Evolutionary conservation across 1,140 invertebrate genomes (phyloP), one percentile per base, ranked within the genome.

Genomic region (Conus ventricosus): DNA sequence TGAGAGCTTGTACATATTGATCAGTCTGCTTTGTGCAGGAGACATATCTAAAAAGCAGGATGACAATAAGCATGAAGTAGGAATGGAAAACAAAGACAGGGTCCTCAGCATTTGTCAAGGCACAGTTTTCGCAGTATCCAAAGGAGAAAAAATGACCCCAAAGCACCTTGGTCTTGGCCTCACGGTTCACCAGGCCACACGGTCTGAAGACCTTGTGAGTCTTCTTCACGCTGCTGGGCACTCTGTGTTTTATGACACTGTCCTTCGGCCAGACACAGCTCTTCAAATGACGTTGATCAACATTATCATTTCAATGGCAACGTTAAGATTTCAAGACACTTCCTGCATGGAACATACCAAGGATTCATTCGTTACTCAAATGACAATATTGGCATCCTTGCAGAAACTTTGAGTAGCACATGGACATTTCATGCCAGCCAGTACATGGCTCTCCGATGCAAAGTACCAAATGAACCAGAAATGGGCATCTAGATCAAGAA

Each of bases 351-450:
- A 78, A 78, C 76, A 78, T 5, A 11, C n/a, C 25, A 78, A 39
- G 3, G 71, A 25, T 76, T n/a, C 25, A 17, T 39, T 27, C 25
- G 25, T 39, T 78, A 39, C 4, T 27, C 76, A 78, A n/a, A 78
- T 78, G 76, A 78, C 76, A 78, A 78, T 20, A 78, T 78, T 39
- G 76, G 39, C 76, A 78, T 78, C 17, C 76, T 76, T 76, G 71
- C 27, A 17, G 76, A 78, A 39, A 78, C 76, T 1, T 8, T 78
- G 76, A 78, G 25, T 78, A 25, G 76, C n/a, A 71, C 67, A 23
- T 3, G 7, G 13, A 71, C 67, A 71, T 71, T 71, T 71, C 67
- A 71, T 71, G 67, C 67, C 67, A 78, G 76, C 76, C 76, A 78
- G 76, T 78, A 39, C 25, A 39, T 78, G 10, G n/a, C 76, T 51